Evolutionary conservation across 2,113 vertebrate species (phyloP).

Genomic region (Neotoma lepida): DNA sequence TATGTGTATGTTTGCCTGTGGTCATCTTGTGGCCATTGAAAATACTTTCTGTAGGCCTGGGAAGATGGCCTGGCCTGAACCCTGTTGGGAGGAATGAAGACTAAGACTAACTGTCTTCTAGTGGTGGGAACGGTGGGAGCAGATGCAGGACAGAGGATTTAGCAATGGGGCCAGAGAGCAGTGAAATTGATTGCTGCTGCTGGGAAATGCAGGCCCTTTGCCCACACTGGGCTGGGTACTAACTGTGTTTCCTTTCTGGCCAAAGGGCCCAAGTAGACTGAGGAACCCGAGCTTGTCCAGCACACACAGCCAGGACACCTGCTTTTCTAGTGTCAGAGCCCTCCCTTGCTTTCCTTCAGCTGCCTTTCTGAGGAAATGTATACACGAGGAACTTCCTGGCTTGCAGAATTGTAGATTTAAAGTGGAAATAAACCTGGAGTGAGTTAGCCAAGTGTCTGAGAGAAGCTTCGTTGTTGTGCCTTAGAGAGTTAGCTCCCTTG

Average conservation of each 20-base stretch:
- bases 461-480: not conserved
- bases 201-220: accelerated
- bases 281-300: not conserved
- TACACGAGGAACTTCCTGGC: not conserved
- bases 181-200: not conserved
- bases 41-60: not conserved
- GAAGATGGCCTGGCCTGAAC: not conserved
- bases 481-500: not conserved
- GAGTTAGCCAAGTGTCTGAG: not conserved
- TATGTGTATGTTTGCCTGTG: not conserved
- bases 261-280: accelerated
- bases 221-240: accelerated
- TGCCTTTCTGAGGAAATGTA: not conserved
- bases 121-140: not conserved
- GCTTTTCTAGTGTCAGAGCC: not conserved
- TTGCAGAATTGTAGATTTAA: not conserved
- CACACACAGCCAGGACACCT: too few relatives aligned
- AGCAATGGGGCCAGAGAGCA: not conserved
- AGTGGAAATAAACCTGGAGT: not conserved
- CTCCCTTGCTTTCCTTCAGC: not conserved
- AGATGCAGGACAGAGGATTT: not conserved
- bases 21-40: not conserved
- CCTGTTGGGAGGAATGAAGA: too few relatives aligned
- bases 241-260: not conserved
- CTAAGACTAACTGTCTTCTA: not conserved